phyloP scores from a whole-genome alignment of 2,888 invertebrate genomes.

The Salticus scenicus region DNA sequence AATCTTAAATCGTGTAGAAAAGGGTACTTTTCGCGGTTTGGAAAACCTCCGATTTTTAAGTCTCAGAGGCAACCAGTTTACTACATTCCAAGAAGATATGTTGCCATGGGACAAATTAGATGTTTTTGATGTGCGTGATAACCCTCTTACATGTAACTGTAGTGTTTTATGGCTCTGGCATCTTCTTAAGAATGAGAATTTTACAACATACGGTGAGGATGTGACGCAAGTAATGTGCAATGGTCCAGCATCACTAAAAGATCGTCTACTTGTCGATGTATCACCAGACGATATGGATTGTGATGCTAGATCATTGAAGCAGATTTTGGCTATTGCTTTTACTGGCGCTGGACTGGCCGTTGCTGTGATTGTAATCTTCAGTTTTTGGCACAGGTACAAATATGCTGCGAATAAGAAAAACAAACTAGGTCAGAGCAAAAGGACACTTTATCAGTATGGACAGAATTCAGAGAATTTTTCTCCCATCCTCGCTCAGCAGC shows the following conservation, averaged over 20 bases:
- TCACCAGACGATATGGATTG: conserved; percentile 68
- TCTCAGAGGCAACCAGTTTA: conserved; percentile 70
- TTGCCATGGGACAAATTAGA: conserved; percentile 82
- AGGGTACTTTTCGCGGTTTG: conserved; percentile 61
- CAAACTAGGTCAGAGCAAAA: conserved; percentile 63
- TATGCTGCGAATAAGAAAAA: conserved; percentile 61
- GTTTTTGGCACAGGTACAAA: conserved; percentile 62
- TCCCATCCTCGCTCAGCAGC: conserved; percentile 63
- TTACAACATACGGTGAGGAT: conserved; percentile 55
- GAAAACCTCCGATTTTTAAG: conserved; percentile 60
- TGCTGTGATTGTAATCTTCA: conserved; percentile 40
- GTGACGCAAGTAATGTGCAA: conserved; percentile 65
- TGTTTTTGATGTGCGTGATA: conserved; percentile 85
- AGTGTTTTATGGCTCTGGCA: conserved; percentile 85
- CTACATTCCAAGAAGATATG: conserved; percentile 65
- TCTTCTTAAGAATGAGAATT: conserved; percentile 56
- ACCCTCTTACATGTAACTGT: conserved; percentile 90
- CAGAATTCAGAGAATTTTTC: conserved; percentile 66
- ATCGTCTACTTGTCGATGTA: conserved; percentile 59
- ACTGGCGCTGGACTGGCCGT: conserved; percentile 53
- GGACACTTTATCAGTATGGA: conserved; percentile 65
- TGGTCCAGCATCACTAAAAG: conserved; percentile 52
- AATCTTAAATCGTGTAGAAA: conserved; percentile 47
- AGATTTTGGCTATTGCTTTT: conserved; percentile 55
- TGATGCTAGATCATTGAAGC: conserved; percentile 51